phyloP scores from a whole-genome alignment of 2,797 vertebrate species.

The Crocidura indochinensis region DNA sequence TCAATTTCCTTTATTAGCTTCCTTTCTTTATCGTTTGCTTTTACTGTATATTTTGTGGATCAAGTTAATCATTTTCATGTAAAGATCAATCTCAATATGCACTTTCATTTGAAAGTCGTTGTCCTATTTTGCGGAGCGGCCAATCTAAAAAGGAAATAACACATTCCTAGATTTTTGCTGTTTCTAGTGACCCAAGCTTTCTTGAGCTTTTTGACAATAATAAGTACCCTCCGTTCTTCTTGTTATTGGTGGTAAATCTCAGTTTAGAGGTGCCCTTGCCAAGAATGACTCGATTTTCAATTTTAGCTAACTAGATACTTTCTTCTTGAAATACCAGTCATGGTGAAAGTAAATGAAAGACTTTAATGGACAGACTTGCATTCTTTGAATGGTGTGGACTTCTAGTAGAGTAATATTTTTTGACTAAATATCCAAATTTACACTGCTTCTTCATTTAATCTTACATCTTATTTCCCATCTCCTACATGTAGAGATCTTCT shows the following conservation, averaged over 20 bases:
- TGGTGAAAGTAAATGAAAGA: not conserved
- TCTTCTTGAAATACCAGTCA: not conserved
- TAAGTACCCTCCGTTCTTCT: not conserved
- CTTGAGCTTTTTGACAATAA: not conserved
- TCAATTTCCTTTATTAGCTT: slow-evolving; percentile 89
- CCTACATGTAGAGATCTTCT: not conserved
- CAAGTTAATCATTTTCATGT: slow-evolving; percentile 81
- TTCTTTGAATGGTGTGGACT: not conserved
- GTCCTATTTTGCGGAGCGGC: slow-evolving; percentile 29
- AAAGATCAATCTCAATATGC: slow-evolving; percentile 79
- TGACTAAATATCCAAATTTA: not conserved
- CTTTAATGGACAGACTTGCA: not conserved
- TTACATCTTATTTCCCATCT: not conserved
- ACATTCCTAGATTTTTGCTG: not conserved
- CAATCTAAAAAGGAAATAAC: not conserved
- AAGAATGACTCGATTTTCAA: not conserved
- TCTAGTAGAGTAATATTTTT: not conserved
- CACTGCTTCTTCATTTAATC: not conserved
- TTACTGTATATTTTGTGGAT: slow-evolving; percentile 79
- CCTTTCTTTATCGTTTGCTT: slow-evolving; percentile 86
- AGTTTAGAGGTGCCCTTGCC: not conserved
- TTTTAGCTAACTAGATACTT: not conserved
- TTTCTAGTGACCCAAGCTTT: not conserved
- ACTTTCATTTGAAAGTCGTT: slow-evolving; percentile 30
- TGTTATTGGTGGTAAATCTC: not conserved